Conservation (phyloP, 2,797 vertebrate species). For the Acanthurus lineatus region DNA sequence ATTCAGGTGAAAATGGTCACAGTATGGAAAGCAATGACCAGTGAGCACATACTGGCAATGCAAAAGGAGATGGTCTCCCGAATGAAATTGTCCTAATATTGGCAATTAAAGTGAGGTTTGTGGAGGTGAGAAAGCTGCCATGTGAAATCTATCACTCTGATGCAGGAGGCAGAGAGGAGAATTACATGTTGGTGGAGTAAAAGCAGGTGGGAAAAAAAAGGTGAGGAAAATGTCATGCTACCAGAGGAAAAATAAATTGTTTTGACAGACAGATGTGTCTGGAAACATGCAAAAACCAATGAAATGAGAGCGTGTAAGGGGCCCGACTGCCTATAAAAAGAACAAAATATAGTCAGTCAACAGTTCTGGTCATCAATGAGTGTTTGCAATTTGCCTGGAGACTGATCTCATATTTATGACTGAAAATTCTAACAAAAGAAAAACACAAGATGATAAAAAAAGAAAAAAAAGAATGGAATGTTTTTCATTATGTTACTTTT, state of each 20-base stretch:
- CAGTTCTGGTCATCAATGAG: constrained; percentile 29
- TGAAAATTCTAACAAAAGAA: neutral
- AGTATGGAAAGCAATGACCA: constrained; percentile 48
- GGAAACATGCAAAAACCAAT: constrained; percentile 68
- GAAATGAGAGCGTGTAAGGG: constrained; percentile 25
- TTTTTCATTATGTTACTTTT: neutral
- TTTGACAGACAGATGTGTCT: constrained; percentile 39
- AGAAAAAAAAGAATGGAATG: neutral
- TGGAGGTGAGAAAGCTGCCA: constrained; percentile 47
- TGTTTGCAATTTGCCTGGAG: neutral
- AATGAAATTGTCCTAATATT: constrained; percentile 35
- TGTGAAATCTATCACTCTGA: constrained; percentile 42
- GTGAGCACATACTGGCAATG: constrained; percentile 45
- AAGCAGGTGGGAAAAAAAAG: constrained; percentile 24
- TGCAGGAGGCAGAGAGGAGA: constrained; percentile 30
- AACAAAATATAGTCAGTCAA: constrained; percentile 58
- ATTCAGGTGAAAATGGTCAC: constrained; percentile 54
- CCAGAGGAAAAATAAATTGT: constrained; percentile 42
- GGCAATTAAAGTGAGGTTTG: constrained; percentile 55
- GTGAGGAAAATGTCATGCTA: constrained; percentile 56
- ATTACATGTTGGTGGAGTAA: constrained; percentile 33
- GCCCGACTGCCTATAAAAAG: constrained; percentile 57
- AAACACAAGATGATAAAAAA: constrained; percentile 9
- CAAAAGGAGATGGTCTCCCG: constrained; percentile 43
- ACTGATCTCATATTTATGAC: constrained; percentile 9